These are phyloP conservation scores for Mus pahari DNA, from an alignment of 2,113 vertebrate genomes.

Conservation along the genomic window DNA sequence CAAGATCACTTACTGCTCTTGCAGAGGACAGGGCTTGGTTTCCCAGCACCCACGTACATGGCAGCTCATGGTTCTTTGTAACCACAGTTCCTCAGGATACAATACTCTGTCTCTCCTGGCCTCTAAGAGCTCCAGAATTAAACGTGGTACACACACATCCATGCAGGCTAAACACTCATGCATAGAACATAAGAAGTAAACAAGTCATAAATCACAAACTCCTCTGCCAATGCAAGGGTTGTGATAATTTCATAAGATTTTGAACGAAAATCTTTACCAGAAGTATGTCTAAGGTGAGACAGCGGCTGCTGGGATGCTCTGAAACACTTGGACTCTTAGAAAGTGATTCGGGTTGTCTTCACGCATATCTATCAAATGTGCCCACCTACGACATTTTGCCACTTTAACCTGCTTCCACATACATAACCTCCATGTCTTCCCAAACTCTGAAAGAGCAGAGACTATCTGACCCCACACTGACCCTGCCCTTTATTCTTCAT, in stretches of 20 bases:
- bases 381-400: background rate
- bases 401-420: background rate
- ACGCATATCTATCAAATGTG: background rate
- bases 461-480: background rate
- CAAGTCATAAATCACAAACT: background rate
- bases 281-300: conserved; percentile 43
- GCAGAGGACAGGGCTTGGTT: background rate
- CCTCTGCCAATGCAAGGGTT: background rate
- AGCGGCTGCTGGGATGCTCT: background rate
- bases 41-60: background rate
- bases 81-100: too few species aligned
- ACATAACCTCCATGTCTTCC: background rate
- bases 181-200: background rate
- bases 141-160: background rate
- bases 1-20: background rate
- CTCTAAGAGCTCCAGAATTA: background rate
- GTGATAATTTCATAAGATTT: background rate
- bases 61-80: background rate
- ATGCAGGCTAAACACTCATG: background rate
- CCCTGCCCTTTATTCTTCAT: background rate
- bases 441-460: background rate
- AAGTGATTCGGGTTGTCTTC: background rate
- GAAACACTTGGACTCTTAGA: background rate
- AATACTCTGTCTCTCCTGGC: background rate
- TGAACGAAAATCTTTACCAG: background rate